Evolutionary conservation across 2,888 invertebrate species (phyloP).

Genomic region (Ceraclea dissimilis): DNA sequence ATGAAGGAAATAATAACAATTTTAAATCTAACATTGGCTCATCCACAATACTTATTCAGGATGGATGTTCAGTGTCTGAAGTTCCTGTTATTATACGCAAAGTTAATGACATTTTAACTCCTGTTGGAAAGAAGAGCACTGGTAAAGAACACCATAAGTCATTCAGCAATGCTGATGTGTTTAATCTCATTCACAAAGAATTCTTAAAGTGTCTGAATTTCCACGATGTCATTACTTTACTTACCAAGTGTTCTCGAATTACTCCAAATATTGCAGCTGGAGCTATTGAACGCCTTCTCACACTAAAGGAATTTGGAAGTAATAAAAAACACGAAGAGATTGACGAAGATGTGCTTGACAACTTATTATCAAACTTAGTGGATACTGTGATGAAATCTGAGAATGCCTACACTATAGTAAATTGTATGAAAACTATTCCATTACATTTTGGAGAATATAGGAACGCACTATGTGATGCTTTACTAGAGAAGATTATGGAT

Average conservation of each 20-base stretch:
- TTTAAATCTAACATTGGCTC: slow-evolving; percentile 14
- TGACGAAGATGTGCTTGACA: slow-evolving; percentile 43
- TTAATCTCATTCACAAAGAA: slow-evolving; percentile 41
- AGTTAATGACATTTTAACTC: slow-evolving; percentile 38
- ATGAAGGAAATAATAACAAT: slow-evolving; percentile 10
- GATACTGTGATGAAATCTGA: slow-evolving; percentile 42
- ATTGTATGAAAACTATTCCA: slow-evolving; percentile 39
- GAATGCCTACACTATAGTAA: slow-evolving; percentile 43
- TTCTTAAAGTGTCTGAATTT: slow-evolving; percentile 41
- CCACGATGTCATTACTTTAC: slow-evolving; percentile 41
- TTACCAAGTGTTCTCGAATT: slow-evolving; percentile 45
- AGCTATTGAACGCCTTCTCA: slow-evolving; percentile 44
- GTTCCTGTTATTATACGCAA: slow-evolving; percentile 56
- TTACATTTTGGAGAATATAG: slow-evolving; percentile 40
- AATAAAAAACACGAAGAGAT: slow-evolving; percentile 27
- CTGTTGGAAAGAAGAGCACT: slow-evolving; percentile 22
- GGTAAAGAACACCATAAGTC: slow-evolving; percentile 16
- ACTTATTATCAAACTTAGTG: slow-evolving; percentile 34
- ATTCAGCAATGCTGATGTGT: slow-evolving; percentile 34
- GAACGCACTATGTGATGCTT: slow-evolving; percentile 53
- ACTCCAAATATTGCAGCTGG: slow-evolving; percentile 46
- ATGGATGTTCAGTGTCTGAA: slow-evolving; percentile 60
- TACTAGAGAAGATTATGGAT: slow-evolving; percentile 52
- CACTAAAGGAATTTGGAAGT: slow-evolving; percentile 33
- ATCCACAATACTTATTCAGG: slow-evolving; percentile 46